Base-by-base conservation (phyloP, 2,888 invertebrate species). In the Holacanthella duospinosa region DNA sequence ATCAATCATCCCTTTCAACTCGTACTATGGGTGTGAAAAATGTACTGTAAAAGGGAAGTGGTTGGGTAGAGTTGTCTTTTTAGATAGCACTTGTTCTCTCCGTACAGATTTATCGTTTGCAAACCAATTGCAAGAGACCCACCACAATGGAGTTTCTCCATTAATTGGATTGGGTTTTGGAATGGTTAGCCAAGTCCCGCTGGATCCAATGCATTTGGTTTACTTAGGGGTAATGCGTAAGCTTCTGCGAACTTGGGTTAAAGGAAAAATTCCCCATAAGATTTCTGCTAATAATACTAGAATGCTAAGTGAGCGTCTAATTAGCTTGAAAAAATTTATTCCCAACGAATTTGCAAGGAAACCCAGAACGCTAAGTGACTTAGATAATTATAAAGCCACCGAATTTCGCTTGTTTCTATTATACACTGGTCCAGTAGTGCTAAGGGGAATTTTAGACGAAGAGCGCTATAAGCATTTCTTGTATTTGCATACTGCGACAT, bases 291-390 rank as follows among this genome's bases (percentile, higher is more conserved):
- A 19, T 3, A 24, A 48, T 16, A 48, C 48, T 1, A 21, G n/a
- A 2, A 0, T 2, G 1, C 54, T 62, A 3, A 58, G 58, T 9
- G 0, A 16, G 9, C 24, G 25, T 25, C 16, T 36, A 16, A 36
- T 6, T 9, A 6, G 16, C 6, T 9, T 36, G 16, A 9, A 6
- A 26, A 54, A 26, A 1, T 59, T 25, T 25, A 43, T 59, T 43
- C 53, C 62, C 9, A 43, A 27, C 9, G 71, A 73, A 56, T 74
- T 74, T 66, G 59, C 60, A 1, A 59, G 74, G 43, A 73, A 68
- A 64, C 68, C 69, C 1, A 24, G 66, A 19, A 4, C 43, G 2
- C 26, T 68, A 12, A 28, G 12, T 3, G 64, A 68, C 24, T 2
- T 66, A 12, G 61, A 63, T 1, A 21, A 60, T 1, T 68, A 61